Percentiles rank a stretch among this genome's conserved stretches.
Conservation (phyloP, 2,888 invertebrate genomes). For the Stictocephala bisonia region DNA sequence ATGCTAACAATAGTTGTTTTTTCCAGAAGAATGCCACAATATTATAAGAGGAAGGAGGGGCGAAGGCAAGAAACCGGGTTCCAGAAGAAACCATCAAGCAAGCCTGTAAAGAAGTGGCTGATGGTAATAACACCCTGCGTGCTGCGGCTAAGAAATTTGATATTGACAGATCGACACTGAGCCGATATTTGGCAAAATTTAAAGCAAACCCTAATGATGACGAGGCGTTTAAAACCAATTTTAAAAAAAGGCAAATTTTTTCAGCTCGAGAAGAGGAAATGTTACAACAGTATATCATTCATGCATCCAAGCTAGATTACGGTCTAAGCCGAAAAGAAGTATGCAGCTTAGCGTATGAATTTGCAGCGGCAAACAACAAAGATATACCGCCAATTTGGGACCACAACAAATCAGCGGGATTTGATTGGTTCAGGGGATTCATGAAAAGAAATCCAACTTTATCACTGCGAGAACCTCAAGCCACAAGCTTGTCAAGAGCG, state of each 20-base stretch:
- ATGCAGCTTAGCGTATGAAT: conserved; percentile 34
- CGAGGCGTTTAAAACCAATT: conserved; percentile 7
- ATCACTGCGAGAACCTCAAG: conserved; percentile 42
- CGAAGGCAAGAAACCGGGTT: too few relatives aligned
- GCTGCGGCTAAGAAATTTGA: too few relatives aligned
- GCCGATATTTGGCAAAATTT: not conserved
- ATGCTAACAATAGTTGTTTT: not conserved
- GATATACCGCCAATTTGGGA: conserved; percentile 21
- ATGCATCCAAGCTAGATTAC: conserved; percentile 31
- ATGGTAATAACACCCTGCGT: too few relatives aligned
- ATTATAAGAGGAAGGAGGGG: too few relatives aligned
- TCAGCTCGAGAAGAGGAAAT: not conserved
- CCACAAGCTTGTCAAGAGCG: conserved; percentile 37
- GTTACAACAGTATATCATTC: conserved; percentile 26
- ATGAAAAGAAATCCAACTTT: conserved; percentile 37
- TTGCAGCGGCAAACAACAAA: conserved; percentile 38
- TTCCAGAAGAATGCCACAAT: too few relatives aligned
- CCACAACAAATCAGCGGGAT: not conserved
- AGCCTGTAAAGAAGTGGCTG: too few relatives aligned
- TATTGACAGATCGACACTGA: too few relatives aligned
- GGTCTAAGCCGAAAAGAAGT: conserved; percentile 26
- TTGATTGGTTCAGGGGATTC: conserved; percentile 32
- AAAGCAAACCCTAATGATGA: not conserved
- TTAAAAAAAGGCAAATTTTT: conserved; percentile 34
- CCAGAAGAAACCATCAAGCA: too few relatives aligned